Evolutionary conservation across 1,140 invertebrate genomes (phyloP).

Genomic region (Drosophila chauvacae): DNA sequence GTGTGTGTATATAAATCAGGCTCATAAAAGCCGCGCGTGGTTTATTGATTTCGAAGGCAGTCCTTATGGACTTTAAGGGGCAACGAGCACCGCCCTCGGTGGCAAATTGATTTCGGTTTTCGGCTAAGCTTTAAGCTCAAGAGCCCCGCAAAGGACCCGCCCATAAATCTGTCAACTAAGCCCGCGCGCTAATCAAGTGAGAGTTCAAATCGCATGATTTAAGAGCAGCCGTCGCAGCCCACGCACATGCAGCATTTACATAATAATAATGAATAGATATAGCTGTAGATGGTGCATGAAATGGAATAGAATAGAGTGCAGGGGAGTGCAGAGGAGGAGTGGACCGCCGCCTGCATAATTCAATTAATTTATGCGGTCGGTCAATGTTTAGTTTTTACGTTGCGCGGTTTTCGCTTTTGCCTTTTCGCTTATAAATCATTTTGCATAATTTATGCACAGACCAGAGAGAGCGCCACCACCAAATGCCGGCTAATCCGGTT

Average conservation of each 20-base stretch:
- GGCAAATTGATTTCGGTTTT: constrained; percentile 72
- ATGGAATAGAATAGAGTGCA: not conserved
- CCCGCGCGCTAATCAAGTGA: constrained; percentile 70
- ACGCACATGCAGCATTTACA: constrained; percentile 54
- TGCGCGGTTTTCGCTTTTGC: constrained; percentile 55
- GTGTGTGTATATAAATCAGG: constrained; percentile 56
- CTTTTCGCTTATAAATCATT: constrained; percentile 71
- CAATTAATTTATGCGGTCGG: constrained; percentile 80
- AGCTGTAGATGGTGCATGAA: constrained; percentile 32
- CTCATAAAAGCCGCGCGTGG: constrained; percentile 71
- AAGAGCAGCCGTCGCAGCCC: constrained; percentile 42
- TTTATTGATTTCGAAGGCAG: constrained; percentile 77
- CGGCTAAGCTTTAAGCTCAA: constrained; percentile 31
- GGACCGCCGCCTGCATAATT: constrained; percentile 64
- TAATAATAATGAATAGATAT: constrained; percentile 55
- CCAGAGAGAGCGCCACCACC: constrained; percentile 14
- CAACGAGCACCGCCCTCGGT: constrained; percentile 11
- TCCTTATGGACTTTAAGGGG: constrained; percentile 67
- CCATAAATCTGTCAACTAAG: constrained; percentile 66
- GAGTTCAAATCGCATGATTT: constrained; percentile 64
- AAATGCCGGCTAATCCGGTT: constrained; percentile 37
- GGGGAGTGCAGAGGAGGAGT: not conserved
- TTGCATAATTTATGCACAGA: constrained; percentile 77
- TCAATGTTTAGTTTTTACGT: constrained; percentile 77
- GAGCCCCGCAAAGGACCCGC: constrained; percentile 2